Percentiles rank a stretch among this genome's conserved stretches.
These are phyloP conservation scores for Apteryx owenii DNA, from an alignment of 2,113 vertebrate species.

Conservation along the genomic window DNA sequence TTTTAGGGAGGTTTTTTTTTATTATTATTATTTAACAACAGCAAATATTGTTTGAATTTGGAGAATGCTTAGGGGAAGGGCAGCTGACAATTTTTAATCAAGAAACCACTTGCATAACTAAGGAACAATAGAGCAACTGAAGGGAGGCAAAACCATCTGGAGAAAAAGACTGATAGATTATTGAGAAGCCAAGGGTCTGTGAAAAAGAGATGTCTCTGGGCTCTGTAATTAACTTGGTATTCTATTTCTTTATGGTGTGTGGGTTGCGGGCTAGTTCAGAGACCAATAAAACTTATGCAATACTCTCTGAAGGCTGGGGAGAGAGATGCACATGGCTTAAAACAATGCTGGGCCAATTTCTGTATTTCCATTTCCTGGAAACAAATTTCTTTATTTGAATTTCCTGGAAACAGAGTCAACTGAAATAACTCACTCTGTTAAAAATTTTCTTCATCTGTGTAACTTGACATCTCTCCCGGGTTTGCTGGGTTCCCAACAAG, in stretches of 20 bases:
- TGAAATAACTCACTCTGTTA: not conserved
- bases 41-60: not conserved
- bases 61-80: constrained; percentile 9
- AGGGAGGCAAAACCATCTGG: constrained; percentile 45
- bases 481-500: not conserved
- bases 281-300: not conserved
- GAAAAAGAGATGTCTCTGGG: not conserved
- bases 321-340: not conserved
- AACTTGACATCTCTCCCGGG: not conserved
- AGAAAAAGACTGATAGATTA: constrained; percentile 23
- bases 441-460: not conserved
- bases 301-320: not conserved
- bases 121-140: constrained; percentile 31
- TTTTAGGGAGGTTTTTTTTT: not conserved
- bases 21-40: not conserved
- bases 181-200: constrained; percentile 11
- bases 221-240: constrained; percentile 16
- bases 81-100: constrained; percentile 46
- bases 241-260: constrained; percentile 6
- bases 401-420: constrained; percentile 24
- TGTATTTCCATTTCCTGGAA: constrained; percentile 43
- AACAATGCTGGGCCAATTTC: not conserved
- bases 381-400: not conserved
- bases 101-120: not conserved
- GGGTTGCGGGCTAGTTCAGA: not conserved